Conservation (phyloP, 2,113 vertebrate genomes). For the Mormyrus iriodes region DNA sequence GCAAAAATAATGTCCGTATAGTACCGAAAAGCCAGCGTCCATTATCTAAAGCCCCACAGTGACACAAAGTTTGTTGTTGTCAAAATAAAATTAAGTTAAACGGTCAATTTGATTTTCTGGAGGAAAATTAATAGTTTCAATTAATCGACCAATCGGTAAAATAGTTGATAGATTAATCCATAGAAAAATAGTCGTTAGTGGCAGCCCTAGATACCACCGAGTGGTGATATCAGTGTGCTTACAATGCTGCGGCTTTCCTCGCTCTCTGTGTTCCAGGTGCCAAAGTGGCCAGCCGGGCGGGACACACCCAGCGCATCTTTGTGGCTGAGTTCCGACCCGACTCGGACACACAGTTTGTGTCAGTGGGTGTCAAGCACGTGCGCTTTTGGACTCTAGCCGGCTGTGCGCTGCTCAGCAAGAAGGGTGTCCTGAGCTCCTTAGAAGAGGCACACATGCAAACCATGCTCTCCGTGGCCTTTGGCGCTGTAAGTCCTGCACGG, state of each 20-base stretch:
- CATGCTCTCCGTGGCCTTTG: constrained; percentile 94
- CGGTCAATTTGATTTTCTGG: too few species aligned
- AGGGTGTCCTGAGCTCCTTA: constrained; percentile 85
- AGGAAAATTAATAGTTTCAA: too few species aligned
- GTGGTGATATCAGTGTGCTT: too few species aligned
- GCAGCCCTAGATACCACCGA: too few species aligned
- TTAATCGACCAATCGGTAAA: too few species aligned
- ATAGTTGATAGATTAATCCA: too few species aligned
- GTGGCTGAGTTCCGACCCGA: constrained; percentile 96
- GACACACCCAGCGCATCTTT: constrained; percentile 91
- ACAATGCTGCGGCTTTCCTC: neutral
- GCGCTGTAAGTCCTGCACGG: constrained; percentile 78
- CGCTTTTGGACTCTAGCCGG: constrained; percentile 95
- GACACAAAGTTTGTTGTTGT: too few species aligned
- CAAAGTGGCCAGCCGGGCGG: constrained; percentile 84
- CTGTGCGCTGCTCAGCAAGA: constrained; percentile 85
- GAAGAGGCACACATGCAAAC: constrained; percentile 93
- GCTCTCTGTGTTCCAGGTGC: constrained; percentile 62
- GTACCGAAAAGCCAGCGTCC: too few species aligned
- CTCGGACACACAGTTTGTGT: constrained; percentile 95
- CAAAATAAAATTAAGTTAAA: too few species aligned
- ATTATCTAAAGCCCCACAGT: too few species aligned
- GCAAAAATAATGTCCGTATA: too few species aligned
- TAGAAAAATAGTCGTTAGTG: too few species aligned
- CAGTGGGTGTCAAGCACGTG: constrained; percentile 94